Base-by-base conservation (phyloP, 2,888 invertebrate species). In the Eupithecia tripunctaria region DNA sequence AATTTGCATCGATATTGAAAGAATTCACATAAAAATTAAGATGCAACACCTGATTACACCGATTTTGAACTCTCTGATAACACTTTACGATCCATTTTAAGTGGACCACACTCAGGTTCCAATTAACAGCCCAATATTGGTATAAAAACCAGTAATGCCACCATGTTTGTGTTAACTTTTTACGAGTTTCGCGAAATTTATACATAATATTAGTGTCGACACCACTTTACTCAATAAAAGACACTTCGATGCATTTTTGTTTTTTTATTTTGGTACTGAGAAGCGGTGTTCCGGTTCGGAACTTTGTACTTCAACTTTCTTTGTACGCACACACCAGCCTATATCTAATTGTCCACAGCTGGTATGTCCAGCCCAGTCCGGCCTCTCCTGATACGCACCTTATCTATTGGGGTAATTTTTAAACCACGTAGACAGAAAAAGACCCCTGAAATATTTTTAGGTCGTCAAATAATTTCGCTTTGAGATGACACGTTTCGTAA, bases 81-180 rank as follows among this genome's bases (percentile, higher is more conserved):
- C 32, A 14, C 12, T 47, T 63, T 65, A 69, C 60, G 32, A 56
- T 77, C 79, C 80, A 67, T 73, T 59, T 65, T 62, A 66, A 36
- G 36, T 59, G 12, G 75, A 75, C 72, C 75, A 70, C 74, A 74
- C 74, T 56, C 67, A 14, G 64, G 51, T 25, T 25, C 79, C 78
- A 81, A 82, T 84, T 84, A 83, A 86, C 80, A 81, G 78, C 56
- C 74, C 76, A 29, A 76, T 79, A 80, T 78, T 79, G 74, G 74
- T 38, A 67, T 75, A 78, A 81, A 59, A 82, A 82, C 81, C 75
- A 76, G 71, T 68, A 71, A 32, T 73, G 21, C 64, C 71, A 64
- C 69, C 67, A 51, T 74, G 66, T 73, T 75, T 72, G 36, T 60
- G 73, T 76, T 73, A 78, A 14, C 67, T 67, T 68, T 79, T 75